A percentile compares a stretch with the other conserved stretches of the same genome.
These are phyloP conservation scores for Anableps anableps DNA, from an alignment of 2,797 vertebrate genomes.

Conservation along the genomic window DNA sequence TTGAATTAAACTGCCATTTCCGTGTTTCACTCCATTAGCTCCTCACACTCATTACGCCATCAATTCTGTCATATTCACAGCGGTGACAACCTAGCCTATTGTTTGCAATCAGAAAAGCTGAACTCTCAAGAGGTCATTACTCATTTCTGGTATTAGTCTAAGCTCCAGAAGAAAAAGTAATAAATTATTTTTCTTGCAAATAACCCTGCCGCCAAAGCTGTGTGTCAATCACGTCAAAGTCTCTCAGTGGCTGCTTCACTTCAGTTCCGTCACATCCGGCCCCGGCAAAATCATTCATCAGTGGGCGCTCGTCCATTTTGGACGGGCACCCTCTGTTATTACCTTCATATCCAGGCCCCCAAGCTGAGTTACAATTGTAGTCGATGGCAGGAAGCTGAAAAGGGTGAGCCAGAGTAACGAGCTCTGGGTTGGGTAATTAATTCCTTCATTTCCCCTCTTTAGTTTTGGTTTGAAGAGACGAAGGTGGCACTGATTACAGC, in stretches of 20 bases:
- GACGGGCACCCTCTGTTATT: constrained; percentile 73
- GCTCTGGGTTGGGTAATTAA: constrained; percentile 80
- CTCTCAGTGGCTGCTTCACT: constrained; percentile 51
- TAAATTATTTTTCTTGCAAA: constrained; percentile 70
- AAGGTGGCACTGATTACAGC: constrained; percentile 64
- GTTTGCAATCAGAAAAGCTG: constrained; percentile 69
- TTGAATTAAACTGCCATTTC: constrained; percentile 74
- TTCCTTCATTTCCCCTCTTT: constrained; percentile 57
- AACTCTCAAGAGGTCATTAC: constrained; percentile 72
- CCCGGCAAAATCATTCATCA: constrained; percentile 70
- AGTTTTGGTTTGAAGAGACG: constrained; percentile 21
- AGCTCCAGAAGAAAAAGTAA: constrained; percentile 61
- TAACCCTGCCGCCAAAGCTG: constrained; percentile 57
- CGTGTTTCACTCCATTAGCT: constrained; percentile 71
- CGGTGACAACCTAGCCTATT: constrained; percentile 66
- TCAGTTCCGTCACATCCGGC: constrained; percentile 70
- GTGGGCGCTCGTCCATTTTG: constrained; percentile 63
- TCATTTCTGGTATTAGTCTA: constrained; percentile 70
- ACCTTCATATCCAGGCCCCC: constrained; percentile 58
- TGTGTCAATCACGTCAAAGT: constrained; percentile 73
- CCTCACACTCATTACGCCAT: constrained; percentile 60
- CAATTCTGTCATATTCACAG: constrained; percentile 63
- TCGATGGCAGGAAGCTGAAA: constrained; percentile 61
- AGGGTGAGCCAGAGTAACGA: constrained; percentile 66
- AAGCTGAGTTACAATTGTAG: constrained; percentile 72